These are phyloP conservation scores for Lamproptera curius DNA, from an alignment of 2,888 invertebrate species.

Conservation along the genomic window DNA sequence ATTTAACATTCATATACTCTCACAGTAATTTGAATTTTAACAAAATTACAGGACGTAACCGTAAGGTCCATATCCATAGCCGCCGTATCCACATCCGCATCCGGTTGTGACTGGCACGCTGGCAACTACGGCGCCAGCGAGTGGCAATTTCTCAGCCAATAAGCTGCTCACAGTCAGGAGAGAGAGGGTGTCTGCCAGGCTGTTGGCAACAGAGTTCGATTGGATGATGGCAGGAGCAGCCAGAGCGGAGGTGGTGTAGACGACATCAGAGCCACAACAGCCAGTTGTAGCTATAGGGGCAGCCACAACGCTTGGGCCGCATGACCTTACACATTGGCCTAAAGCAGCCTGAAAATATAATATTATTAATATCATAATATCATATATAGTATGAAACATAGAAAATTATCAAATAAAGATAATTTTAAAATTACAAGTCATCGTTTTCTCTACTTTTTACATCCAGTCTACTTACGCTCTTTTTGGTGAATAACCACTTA, in stretches of 20 bases:
- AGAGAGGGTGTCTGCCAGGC: constrained; percentile 56
- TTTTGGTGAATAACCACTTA: too few species aligned
- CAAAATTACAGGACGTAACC: constrained; percentile 18
- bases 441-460: too few species aligned
- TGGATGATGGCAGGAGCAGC: constrained; percentile 11
- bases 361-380: too few species aligned
- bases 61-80: constrained; percentile 9
- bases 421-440: too few species aligned
- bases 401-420: too few species aligned
- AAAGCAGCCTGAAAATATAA: constrained; percentile 12
- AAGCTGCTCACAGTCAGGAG: constrained; percentile 58
- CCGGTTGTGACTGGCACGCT: constrained; percentile 21
- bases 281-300: constrained; percentile 10
- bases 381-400: too few species aligned
- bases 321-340: constrained; percentile 4
- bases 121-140: constrained; percentile 34
- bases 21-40: too few species aligned
- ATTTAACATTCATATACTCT: too few species aligned
- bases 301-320: constrained; percentile 3
- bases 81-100: constrained; percentile 16
- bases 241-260: constrained; percentile 9
- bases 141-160: constrained; percentile 48
- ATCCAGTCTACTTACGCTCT: too few species aligned
- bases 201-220: constrained; percentile 44
- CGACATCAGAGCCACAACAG: constrained; percentile 14